These are phyloP conservation scores for Camptogramma bilineatum DNA, from an alignment of 2,888 invertebrate species.

Conservation along the genomic window DNA sequence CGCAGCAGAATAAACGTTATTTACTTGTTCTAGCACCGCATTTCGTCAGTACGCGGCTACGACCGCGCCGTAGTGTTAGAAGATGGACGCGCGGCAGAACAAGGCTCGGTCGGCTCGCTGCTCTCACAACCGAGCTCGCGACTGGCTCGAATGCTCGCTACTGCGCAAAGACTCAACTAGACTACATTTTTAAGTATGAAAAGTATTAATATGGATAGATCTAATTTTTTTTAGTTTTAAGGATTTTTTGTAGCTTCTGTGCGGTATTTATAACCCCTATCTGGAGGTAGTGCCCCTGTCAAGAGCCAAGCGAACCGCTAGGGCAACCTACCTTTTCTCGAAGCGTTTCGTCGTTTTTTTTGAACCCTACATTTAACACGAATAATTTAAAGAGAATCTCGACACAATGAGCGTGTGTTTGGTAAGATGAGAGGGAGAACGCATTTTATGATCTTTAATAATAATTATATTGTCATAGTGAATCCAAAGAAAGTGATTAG, in stretches of 20 bases:
- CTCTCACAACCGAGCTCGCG: slow-evolving; percentile 83
- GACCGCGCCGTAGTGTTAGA: slow-evolving; percentile 90
- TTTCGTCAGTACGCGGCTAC: slow-evolving; percentile 89
- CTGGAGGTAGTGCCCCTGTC: no score
- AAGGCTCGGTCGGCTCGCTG: slow-evolving; percentile 86
- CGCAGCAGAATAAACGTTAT: no score
- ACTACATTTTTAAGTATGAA: not conserved
- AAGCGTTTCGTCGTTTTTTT: no score
- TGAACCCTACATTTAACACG: no score
- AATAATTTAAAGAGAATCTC: not conserved
- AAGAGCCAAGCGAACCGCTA: no score
- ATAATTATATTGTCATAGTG: not conserved
- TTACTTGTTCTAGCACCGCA: slow-evolving; percentile 86
- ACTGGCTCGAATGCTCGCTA: slow-evolving; percentile 86
- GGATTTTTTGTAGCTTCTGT: not conserved
- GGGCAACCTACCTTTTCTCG: no score
- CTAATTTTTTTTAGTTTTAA: not conserved
- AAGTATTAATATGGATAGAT: not conserved
- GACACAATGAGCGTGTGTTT: not conserved
- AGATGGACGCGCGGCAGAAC: slow-evolving; percentile 88
- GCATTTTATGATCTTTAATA: not conserved
- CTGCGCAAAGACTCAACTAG: slow-evolving; percentile 56
- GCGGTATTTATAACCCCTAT: not conserved
- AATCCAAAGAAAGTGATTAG: slow-evolving; percentile 10
- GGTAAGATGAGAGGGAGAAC: not conserved